Evolutionary conservation across 2,888 invertebrate genomes (phyloP).

Genomic region (Teleogryllus oceanicus): DNA sequence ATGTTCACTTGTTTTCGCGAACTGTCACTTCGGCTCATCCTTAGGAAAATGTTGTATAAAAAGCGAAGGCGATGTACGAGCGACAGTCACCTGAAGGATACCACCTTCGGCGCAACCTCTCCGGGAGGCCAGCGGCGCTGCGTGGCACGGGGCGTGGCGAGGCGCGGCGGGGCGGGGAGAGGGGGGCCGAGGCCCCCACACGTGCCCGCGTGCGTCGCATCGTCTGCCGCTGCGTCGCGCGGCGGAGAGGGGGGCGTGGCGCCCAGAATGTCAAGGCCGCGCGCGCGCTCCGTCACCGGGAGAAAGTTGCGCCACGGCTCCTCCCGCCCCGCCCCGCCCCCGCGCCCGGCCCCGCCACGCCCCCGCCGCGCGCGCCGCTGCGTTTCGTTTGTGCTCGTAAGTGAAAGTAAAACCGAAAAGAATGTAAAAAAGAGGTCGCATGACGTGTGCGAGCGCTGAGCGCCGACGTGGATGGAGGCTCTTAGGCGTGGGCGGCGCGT

Average conservation of each 20-base stretch:
- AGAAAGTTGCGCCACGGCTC: no score
- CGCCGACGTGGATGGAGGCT: neutral
- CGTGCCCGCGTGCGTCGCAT: neutral
- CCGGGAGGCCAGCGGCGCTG: no score
- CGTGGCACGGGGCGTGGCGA: no score
- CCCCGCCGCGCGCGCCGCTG: neutral
- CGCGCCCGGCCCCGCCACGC: neutral
- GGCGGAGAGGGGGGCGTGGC: neutral
- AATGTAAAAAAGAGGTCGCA: conserved; percentile 18
- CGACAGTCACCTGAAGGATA: no score
- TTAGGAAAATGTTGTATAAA: no score
- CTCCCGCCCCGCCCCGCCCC: no score
- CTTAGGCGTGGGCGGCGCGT: neutral
- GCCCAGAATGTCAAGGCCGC: conserved; percentile 18
- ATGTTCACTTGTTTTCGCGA: no score
- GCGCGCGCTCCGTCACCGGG: neutral
- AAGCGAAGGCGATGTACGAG: no score
- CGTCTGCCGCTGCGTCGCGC: neutral
- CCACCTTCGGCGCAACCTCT: no score
- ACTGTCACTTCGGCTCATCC: no score
- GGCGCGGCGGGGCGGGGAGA: no score
- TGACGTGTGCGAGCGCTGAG: neutral
- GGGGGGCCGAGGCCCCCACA: neutral
- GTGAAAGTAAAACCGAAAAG: neutral
- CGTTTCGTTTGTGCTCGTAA: conserved; percentile 6